Evolutionary conservation across 2,113 vertebrate genomes (phyloP), one percentile per base, ranked within the genome.

Genomic region (Motacilla alba): DNA sequence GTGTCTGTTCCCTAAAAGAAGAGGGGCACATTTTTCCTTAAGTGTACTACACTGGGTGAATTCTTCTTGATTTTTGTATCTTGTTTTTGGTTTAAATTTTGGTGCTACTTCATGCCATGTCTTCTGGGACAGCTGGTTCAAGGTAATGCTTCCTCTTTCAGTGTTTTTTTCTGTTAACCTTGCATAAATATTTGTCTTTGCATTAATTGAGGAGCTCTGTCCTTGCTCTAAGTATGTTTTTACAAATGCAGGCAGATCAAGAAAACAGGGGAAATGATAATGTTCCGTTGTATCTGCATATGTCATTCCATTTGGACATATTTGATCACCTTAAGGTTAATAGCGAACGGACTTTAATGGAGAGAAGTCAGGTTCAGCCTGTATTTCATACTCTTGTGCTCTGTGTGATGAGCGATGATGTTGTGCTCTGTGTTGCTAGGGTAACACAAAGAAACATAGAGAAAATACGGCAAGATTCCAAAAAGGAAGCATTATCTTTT

Each of bases 391-490:
- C 52, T 67, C 53, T 3, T 63, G 52, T 78, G 49, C 49, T 91
- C 11, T 78, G 23, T 80, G 28, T n/a, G 44, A 52, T 93, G 77
- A 83, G 56, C 47, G 66, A 83, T 92, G 63, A 44, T 94, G 43
- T 31, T 94, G 76, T 93, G 35, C 24, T 93, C 35, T 86, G 27
- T 39, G 85, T 96, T 95, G 88, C 92, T 87, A 84, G 23, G 80
- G 93, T 73, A 94, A 76, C 92, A 15, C 31, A 46, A 89, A 69
- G 78, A 89, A 87, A 89, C 76, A 88, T 1, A 73, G 77, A 84
- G 62, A 74, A 91, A 84, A 75, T 75, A 72, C 0, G 0, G 88
- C 68, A 89, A 58, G 60, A 56, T 92, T 86, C 87, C 76, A 92
- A 64, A 94, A 75, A 87, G 83, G 92, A 96, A 95, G 80, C 83